phyloP scores from a whole-genome alignment of 2,797 vertebrate genomes.

The Pygocentrus nattereri region DNA sequence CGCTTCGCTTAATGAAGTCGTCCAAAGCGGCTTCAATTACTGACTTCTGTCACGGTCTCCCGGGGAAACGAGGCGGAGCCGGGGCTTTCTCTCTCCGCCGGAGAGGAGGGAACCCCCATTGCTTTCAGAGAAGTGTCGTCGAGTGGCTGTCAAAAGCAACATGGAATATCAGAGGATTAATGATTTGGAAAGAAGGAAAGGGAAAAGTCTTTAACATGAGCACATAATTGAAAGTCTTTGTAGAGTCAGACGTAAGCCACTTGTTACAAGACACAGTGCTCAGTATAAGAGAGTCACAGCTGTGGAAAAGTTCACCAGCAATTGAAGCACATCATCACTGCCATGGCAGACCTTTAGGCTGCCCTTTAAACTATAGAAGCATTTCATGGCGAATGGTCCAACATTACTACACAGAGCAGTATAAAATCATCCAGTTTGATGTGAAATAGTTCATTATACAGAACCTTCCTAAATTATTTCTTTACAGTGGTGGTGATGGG shows the following conservation, averaged over 20 bases:
- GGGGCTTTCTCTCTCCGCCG: constrained; percentile 57
- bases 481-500: too few species aligned
- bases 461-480: too few species aligned
- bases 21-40: constrained; percentile 88
- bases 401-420: too few species aligned
- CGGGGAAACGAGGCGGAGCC: constrained; percentile 69
- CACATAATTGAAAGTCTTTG: constrained; percentile 50
- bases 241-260: constrained; percentile 32
- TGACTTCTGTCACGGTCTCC: constrained; percentile 81
- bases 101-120: constrained; percentile 72
- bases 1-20: constrained; percentile 88
- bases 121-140: constrained; percentile 70
- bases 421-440: too few species aligned
- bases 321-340: too few species aligned
- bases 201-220: constrained; percentile 48
- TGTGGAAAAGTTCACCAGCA: too few species aligned
- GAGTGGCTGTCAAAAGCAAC: constrained; percentile 75
- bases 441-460: too few species aligned
- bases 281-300: too few species aligned
- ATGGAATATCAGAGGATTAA: constrained; percentile 71
- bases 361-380: too few species aligned
- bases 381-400: too few species aligned
- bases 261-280: constrained; percentile 3
- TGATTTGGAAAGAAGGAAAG: constrained; percentile 52
- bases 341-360: too few species aligned